These are phyloP conservation scores for Leptoteleia sp. DNA, from an alignment of 1,140 invertebrate genomes.

Conservation along the genomic window DNA sequence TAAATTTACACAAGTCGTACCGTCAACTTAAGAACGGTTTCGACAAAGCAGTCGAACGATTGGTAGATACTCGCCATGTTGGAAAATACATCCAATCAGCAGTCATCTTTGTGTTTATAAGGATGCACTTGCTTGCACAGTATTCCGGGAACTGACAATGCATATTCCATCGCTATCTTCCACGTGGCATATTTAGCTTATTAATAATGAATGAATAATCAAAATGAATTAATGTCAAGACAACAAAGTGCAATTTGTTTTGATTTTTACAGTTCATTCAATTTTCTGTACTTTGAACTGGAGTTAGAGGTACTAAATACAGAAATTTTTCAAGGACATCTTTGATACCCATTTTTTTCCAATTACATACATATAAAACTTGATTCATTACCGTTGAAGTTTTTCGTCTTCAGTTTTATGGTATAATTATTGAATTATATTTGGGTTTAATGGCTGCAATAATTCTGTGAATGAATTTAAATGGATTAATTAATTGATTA, in stretches of 20 bases:
- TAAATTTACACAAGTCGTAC: conserved; percentile 7
- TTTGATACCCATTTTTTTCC: background rate
- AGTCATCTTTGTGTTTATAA: background rate
- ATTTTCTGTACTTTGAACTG: conserved; percentile 13
- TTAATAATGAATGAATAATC: no score
- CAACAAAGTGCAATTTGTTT: conserved; percentile 27
- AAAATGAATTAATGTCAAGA: no score
- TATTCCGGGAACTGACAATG: conserved; percentile 27
- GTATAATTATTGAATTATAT: no score
- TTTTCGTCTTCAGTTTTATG: no score
- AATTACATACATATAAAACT: no score
- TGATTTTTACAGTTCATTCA: conserved; percentile 15
- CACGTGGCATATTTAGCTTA: conserved; percentile 20
- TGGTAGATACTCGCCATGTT: conserved; percentile 16
- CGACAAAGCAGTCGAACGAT: background rate
- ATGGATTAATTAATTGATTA: no score
- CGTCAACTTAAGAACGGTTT: background rate
- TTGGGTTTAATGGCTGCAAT: no score
- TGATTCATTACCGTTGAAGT: no score
- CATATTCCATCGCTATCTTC: conserved; percentile 19
- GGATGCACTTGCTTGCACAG: conserved; percentile 8
- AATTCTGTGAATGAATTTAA: no score
- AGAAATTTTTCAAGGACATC: conserved; percentile 10
- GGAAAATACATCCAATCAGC: conserved; percentile 6
- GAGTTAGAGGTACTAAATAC: no score